phyloP scores from a whole-genome alignment of 2,113 vertebrate genomes.

The Bos indicus region DNA sequence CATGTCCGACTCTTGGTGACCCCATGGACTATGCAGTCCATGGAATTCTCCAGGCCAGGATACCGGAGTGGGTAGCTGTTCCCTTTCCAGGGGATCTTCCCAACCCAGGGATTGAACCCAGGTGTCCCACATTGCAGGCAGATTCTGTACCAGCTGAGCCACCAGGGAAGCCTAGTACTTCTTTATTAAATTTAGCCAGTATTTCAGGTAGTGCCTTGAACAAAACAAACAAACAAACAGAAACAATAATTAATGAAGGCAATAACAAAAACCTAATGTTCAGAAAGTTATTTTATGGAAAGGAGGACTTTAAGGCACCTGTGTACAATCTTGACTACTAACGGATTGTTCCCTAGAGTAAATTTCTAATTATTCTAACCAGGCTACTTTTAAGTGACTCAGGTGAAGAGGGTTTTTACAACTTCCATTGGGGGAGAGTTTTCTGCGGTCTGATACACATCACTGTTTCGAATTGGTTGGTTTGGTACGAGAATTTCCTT shows the following conservation, averaged over 20 bases:
- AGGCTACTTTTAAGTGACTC: constrained; percentile 81
- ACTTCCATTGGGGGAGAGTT: constrained; percentile 70
- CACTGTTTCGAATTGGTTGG: constrained; percentile 61
- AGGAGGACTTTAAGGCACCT: constrained; percentile 58
- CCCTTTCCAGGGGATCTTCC: background rate
- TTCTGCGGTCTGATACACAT: constrained; percentile 75
- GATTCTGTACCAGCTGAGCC: background rate
- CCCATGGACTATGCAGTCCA: background rate
- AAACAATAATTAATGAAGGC: background rate
- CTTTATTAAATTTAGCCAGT: background rate
- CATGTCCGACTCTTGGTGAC: background rate
- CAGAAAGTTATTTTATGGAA: constrained; percentile 33
- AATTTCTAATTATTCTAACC: constrained; percentile 81
- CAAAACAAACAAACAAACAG: background rate
- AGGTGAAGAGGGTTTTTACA: constrained; percentile 71
- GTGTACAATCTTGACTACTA: constrained; percentile 75
- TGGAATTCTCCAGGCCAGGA: background rate
- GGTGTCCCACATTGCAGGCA: rapidly evolving
- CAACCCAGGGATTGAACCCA: background rate
- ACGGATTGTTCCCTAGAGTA: constrained; percentile 76
- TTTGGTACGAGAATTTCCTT: constrained; percentile 59
- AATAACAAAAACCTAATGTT: background rate
- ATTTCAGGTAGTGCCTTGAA: background rate
- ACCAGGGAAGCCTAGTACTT: background rate
- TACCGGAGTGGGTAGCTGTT: background rate